Evolutionary conservation across 1,140 invertebrate species (phyloP), one percentile per base, ranked within the genome.

Genomic region (Chrysomallon squamiferum): DNA sequence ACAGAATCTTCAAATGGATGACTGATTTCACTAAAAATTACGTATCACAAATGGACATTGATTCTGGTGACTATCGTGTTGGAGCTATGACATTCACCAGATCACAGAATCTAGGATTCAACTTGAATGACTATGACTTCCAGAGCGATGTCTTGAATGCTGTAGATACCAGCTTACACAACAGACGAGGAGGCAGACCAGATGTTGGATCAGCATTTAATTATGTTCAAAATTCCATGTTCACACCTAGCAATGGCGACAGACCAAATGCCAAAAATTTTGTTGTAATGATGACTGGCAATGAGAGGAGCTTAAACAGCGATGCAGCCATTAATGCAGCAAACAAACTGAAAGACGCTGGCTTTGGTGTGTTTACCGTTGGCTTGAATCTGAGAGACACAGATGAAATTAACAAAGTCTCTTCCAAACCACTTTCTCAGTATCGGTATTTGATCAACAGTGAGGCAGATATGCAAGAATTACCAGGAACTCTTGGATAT

Each of bases 201-300:
- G 29, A 54, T 27, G n/a, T 54, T 54, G 76, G 68, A 2, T 33
- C 52, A n/a, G 80, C 80, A 1, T 71, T 80, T 35, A 72, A 81
- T 32, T 65, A 69, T 54, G 80, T 74, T 9, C 43, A 71, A 11
- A 59, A 65, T 2, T 52, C 59, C 6, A 83, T 83, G 80, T 81
- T 82, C 58, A 75, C 65, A 13, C 22, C 6, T 20, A 0, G 29
- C 32, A 77, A 75, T 59, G 81, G 81, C 13, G 81, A 83, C 59
- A 60, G 81, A 52, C 76, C 74, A 32, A 69, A 63, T 56, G 79
- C 76, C 22, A 66, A 73, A 45, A 83, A 83, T 66, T 73, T 75
- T 59, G 66, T 79, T 20, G 57, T 83, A 0, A 30, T 79, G 15
- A 43, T 83, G 18, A 81, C 80, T 13, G 81, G 59, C 33, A 72